These are phyloP conservation scores for Lepidonotus clava DNA, from an alignment of 2,888 invertebrate genomes.

Conservation along the genomic window DNA sequence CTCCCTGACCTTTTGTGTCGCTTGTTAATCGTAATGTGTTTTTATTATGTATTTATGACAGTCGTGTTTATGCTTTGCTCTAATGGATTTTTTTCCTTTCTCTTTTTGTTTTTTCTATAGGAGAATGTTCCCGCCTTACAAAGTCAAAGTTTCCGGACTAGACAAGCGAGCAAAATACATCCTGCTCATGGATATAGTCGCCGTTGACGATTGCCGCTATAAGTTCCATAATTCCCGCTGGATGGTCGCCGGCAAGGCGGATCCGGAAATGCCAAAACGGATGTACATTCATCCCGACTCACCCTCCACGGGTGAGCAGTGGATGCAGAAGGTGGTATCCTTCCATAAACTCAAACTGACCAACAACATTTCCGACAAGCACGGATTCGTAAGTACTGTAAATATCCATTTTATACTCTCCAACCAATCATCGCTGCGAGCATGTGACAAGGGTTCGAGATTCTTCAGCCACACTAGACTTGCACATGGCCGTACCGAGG, in stretches of 20 bases:
- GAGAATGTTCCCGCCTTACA: constrained; percentile 99
- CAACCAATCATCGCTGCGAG: constrained; percentile 1
- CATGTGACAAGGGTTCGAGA: not conserved
- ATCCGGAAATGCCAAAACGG: constrained; percentile 90
- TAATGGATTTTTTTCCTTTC: not conserved
- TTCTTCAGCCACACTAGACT: not conserved
- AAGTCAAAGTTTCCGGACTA: constrained; percentile 98
- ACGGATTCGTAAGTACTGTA: constrained; percentile 65
- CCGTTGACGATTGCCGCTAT: constrained; percentile 96
- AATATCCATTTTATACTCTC: not conserved
- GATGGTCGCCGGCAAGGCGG: constrained; percentile 89
- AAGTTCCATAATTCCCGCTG: constrained; percentile 82
- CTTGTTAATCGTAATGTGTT: not conserved
- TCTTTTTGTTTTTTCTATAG: constrained; percentile 83
- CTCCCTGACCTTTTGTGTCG: not conserved
- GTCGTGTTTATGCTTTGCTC: not conserved
- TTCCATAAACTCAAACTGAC: constrained; percentile 99
- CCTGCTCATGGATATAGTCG: constrained; percentile 98
- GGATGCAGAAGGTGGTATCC: constrained; percentile 99
- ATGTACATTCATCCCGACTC: constrained; percentile 99
- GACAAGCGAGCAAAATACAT: constrained; percentile 99
- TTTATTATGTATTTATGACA: not conserved
- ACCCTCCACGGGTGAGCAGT: constrained; percentile 97
- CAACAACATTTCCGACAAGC: constrained; percentile 99
- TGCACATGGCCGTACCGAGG: not conserved